Evolutionary conservation across 2,888 invertebrate species (phyloP).

Genomic region (Nomada lathburiana): DNA sequence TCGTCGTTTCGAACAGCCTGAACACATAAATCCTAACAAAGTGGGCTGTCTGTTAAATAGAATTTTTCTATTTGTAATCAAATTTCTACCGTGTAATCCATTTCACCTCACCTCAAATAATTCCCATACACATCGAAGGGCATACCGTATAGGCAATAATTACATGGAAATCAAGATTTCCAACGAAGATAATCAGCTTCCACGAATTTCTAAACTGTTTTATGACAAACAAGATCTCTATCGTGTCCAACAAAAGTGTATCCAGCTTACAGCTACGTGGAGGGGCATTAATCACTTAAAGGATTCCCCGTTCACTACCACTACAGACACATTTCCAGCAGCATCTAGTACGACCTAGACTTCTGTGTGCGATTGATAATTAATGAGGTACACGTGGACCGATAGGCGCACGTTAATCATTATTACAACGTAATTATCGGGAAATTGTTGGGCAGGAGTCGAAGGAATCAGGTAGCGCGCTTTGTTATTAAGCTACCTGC

Average conservation of each 20-base stretch:
- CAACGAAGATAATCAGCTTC: slow-evolving; percentile 3
- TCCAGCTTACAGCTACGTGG: slow-evolving; percentile 36
- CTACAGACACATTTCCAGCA: slow-evolving; percentile 45
- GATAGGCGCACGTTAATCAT: slow-evolving; percentile 69
- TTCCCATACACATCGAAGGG: not conserved
- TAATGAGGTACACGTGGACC: slow-evolving; percentile 68
- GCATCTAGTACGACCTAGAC: slow-evolving; percentile 64
- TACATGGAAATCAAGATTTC: slow-evolving; percentile 30
- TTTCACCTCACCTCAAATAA: not conserved
- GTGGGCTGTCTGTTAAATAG: too few species aligned
- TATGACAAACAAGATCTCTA: slow-evolving; percentile 28
- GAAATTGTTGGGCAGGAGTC: slow-evolving; percentile 44
- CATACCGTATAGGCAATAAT: not conserved
- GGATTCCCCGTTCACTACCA: slow-evolving; percentile 63
- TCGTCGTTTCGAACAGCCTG: too few species aligned
- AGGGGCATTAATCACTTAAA: slow-evolving; percentile 66
- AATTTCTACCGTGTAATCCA: too few species aligned
- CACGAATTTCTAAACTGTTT: slow-evolving; percentile 2
- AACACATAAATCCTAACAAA: too few species aligned
- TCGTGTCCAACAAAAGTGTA: slow-evolving; percentile 58
- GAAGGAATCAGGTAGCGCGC: slow-evolving; percentile 52
- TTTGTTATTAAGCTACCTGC: slow-evolving; percentile 44
- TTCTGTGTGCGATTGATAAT: slow-evolving; percentile 64
- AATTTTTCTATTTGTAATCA: too few species aligned
- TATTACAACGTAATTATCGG: slow-evolving; percentile 72